Conservation (phyloP, 2,888 invertebrate species). For the Trichopoda pennipes region DNA sequence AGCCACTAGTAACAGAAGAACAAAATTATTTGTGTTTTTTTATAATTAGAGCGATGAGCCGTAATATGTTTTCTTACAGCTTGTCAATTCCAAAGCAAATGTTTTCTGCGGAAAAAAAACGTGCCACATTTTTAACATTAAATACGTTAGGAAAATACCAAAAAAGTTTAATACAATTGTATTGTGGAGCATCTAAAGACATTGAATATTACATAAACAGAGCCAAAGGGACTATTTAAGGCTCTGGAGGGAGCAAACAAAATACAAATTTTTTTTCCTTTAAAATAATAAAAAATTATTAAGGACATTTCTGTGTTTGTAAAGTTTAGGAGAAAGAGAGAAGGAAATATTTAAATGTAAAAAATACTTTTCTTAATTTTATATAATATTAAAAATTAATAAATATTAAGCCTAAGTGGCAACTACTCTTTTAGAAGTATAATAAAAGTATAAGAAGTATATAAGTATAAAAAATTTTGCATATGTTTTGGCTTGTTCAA, state of each 20-base stretch:
- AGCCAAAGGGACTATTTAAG: conserved; percentile 70
- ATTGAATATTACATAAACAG: conserved; percentile 68
- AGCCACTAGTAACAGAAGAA: not conserved
- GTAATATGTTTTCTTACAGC: conserved; percentile 62
- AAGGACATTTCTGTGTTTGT: not conserved
- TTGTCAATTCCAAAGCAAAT: conserved; percentile 31
- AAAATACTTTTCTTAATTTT: too few species aligned
- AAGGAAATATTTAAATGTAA: not conserved
- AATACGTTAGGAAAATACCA: conserved; percentile 31
- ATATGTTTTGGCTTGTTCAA: too few species aligned
- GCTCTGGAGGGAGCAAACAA: conserved; percentile 67
- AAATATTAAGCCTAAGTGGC: too few species aligned
- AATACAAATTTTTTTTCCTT: conserved; percentile 3
- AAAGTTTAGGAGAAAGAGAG: not conserved
- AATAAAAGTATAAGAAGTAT: too few species aligned
- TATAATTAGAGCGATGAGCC: conserved; percentile 79
- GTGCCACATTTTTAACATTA: conserved; percentile 8
- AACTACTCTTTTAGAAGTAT: too few species aligned
- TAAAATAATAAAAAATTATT: not conserved
- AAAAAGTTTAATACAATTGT: conserved; percentile 61
- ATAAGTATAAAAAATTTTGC: too few species aligned
- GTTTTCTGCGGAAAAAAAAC: not conserved
- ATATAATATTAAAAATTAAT: too few species aligned
- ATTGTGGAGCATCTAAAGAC: conserved; percentile 70
- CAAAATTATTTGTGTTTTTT: conserved; percentile 73